Evolutionary conservation across 1,140 invertebrate species (phyloP), one percentile per base, ranked within the genome.

Genomic region (Colletes latitarsis): DNA sequence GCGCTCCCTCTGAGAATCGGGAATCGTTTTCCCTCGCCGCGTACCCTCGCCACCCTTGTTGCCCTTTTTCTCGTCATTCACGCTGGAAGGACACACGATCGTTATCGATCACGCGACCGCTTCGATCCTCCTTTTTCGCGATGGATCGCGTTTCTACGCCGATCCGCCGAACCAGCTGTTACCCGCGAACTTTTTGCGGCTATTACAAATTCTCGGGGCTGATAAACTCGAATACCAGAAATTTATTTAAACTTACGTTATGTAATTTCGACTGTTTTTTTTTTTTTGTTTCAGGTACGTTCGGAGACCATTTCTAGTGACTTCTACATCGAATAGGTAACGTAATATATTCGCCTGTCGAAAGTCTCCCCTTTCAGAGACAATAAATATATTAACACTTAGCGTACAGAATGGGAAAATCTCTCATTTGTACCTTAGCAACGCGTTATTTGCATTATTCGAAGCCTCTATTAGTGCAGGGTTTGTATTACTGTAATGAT

Each of bases 251-350:
- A 6, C 30, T 5, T 53, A 15, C 14, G 41, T 49, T 10, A 12
- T 12, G 49, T 10, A 58, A 70, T 58, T 52, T 57, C 6, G 8
- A 41, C 43, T 30, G 6, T 43, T 55, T 30, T 55, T 49, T 0
- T 21, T 49, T 53, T 19, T 83, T 17, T 81, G 82, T 83, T 83
- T 52, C 82, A 83, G 82, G 82, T 83, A 83, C 57, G 78, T 63
- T 19, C 8, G 10, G 14, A 57, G 15, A 39, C 14, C 19, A 3
- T 66, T 41, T 15, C 43, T 6, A 58, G 12, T 10, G 6, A 41
- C 12, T 9, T 5, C 12, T 10, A 12, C n/a, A 14, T 0, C 9
- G 15, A 49, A 4, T 19, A 17, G 72, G 78, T 67, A 80, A 80
- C 62, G 49, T 73, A 73, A 43, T 64, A 30, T 30, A 30, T 30